Conservation (phyloP, 2,797 vertebrate species). For the Cossypha heuglini region DNA sequence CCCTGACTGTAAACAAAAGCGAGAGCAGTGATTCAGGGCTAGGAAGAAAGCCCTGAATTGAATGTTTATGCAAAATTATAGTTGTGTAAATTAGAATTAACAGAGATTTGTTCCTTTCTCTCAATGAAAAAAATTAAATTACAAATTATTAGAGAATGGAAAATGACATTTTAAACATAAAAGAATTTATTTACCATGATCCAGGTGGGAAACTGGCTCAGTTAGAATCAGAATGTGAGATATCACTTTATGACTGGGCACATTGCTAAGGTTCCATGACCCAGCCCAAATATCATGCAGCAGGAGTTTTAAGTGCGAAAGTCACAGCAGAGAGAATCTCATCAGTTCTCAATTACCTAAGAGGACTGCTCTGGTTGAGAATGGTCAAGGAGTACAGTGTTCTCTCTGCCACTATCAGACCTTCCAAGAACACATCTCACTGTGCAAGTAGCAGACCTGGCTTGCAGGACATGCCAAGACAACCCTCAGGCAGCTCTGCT, state of each 20-base stretch:
- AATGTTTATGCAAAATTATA: background rate
- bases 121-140: background rate
- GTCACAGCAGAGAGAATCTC: background rate
- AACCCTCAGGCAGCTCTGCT: background rate
- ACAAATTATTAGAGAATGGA: background rate
- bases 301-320: background rate
- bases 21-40: background rate
- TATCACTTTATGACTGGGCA: background rate
- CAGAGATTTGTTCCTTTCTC: background rate
- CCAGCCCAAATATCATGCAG: background rate
- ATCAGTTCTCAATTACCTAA: background rate
- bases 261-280: background rate
- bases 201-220: background rate
- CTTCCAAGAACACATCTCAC: background rate
- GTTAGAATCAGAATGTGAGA: background rate
- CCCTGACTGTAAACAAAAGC: background rate
- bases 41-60: background rate
- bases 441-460: background rate
- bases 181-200: background rate
- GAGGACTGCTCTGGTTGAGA: background rate
- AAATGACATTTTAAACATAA: background rate
- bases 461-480: background rate
- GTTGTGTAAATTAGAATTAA: background rate
- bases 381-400: background rate
- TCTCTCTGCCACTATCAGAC: background rate